phyloP scores from a whole-genome alignment of 2,113 vertebrate genomes.

The Poeciliopsis turrubarensis region DNA sequence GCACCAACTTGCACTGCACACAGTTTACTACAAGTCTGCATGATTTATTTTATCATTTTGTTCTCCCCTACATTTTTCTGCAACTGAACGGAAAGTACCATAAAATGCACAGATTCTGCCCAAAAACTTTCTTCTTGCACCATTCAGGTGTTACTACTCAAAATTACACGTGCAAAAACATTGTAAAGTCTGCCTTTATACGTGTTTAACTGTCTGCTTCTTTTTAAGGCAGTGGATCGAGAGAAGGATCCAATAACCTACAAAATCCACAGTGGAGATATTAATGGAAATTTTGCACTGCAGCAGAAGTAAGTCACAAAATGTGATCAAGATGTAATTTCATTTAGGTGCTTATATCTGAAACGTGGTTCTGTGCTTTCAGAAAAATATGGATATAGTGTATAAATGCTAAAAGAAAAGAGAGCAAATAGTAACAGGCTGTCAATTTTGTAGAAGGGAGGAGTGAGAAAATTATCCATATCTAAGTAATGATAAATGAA shows the following conservation, averaged over 20 bases:
- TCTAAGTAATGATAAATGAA: too few species aligned
- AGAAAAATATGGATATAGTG: not conserved
- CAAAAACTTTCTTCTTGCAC: not conserved
- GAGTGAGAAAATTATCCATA: too few species aligned
- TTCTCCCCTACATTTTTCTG: not conserved
- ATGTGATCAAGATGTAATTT: not conserved
- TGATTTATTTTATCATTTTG: not conserved
- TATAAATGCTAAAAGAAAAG: not conserved
- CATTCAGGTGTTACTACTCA: not conserved
- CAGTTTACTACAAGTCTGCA: not conserved
- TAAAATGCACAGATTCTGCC: not conserved
- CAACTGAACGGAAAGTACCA: not conserved
- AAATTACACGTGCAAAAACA: not conserved
- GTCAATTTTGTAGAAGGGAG: too few species aligned
- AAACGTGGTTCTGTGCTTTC: not conserved
- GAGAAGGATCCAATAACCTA: slow-evolving; percentile 92
- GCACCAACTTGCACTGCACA: not conserved
- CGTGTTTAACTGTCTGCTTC: slow-evolving; percentile 9
- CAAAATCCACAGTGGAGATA: slow-evolving; percentile 89
- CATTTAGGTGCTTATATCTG: not conserved
- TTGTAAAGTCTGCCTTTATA: too few species aligned
- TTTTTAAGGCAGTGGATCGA: slow-evolving; percentile 90
- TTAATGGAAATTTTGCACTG: slow-evolving; percentile 88
- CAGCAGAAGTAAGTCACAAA: slow-evolving; percentile 82
- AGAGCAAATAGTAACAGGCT: too few species aligned